These are phyloP conservation scores for Euproctis similis DNA, from an alignment of 2,888 invertebrate genomes.

Conservation along the genomic window DNA sequence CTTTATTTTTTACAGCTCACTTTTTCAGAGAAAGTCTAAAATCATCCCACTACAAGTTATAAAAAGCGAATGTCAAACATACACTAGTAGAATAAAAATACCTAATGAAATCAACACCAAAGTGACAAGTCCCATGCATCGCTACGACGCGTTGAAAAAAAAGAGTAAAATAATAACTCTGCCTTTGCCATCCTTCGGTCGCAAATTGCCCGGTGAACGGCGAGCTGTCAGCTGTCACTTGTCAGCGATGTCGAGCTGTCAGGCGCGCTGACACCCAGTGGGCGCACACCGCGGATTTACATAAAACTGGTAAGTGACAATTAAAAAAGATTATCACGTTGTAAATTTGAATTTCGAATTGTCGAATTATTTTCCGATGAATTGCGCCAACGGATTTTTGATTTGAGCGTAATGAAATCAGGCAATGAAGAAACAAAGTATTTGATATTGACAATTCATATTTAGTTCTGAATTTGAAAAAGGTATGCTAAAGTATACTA, in stretches of 20 bases:
- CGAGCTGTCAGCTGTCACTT: conserved; percentile 56
- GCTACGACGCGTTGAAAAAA: conserved; percentile 24
- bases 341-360: conserved; percentile 26
- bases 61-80: too few relatives aligned
- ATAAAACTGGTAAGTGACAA: conserved; percentile 61
- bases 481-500: too few relatives aligned
- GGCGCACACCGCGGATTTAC: conserved; percentile 56
- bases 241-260: conserved; percentile 53
- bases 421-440: background rate
- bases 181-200: conserved; percentile 40
- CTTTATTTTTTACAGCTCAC: too few relatives aligned
- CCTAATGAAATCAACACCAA: conserved; percentile 25
- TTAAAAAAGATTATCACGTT: conserved; percentile 45
- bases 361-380: conserved; percentile 26
- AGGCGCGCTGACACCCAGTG: conserved; percentile 40
- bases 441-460: too few relatives aligned
- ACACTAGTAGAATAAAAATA: too few relatives aligned
- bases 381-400: conserved; percentile 4
- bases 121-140: conserved; percentile 23
- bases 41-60: too few relatives aligned
- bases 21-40: too few relatives aligned
- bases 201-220: conserved; percentile 58
- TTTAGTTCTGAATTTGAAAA: too few relatives aligned
- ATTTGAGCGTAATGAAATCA: background rate
- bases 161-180: conserved; percentile 41